Conservation (phyloP, 2,113 vertebrate genomes). For the Hippocampus abdominalis region DNA sequence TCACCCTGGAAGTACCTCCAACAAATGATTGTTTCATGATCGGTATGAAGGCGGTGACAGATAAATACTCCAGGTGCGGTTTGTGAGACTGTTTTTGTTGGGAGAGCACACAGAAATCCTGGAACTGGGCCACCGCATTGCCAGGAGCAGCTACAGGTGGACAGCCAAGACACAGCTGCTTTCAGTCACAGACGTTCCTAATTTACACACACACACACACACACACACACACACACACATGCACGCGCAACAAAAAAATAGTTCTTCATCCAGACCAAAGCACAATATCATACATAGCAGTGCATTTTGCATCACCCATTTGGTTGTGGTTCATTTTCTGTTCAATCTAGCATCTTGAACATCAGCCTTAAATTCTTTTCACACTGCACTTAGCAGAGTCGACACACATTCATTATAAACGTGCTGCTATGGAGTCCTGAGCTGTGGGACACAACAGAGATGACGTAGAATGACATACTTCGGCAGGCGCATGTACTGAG, state of each 20-base stretch:
- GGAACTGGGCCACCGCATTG: neutral
- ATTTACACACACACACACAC: neutral
- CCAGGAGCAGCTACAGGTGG: neutral
- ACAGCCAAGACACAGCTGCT: slow-evolving; percentile 1
- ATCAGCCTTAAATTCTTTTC: no score
- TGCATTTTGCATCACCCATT: neutral
- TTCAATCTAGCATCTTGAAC: no score
- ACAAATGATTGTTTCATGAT: neutral
- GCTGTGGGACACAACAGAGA: neutral
- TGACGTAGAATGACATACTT: neutral
- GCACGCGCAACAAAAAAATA: no score
- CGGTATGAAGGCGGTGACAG: slow-evolving; percentile 9
- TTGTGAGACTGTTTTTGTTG: neutral
- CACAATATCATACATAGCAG: neutral
- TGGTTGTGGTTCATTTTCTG: no score
- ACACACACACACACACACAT: no score
- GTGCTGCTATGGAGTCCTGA: neutral
- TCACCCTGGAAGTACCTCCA: neutral
- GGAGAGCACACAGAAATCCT: neutral
- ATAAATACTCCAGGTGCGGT: slow-evolving; percentile 12
- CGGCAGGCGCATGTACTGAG: neutral
- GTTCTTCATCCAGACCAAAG: neutral
- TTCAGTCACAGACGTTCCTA: neutral
- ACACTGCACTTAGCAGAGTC: no score
- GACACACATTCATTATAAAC: no score